phyloP scores from a whole-genome alignment of 2,797 vertebrate species.

The Thamnophis elegans region DNA sequence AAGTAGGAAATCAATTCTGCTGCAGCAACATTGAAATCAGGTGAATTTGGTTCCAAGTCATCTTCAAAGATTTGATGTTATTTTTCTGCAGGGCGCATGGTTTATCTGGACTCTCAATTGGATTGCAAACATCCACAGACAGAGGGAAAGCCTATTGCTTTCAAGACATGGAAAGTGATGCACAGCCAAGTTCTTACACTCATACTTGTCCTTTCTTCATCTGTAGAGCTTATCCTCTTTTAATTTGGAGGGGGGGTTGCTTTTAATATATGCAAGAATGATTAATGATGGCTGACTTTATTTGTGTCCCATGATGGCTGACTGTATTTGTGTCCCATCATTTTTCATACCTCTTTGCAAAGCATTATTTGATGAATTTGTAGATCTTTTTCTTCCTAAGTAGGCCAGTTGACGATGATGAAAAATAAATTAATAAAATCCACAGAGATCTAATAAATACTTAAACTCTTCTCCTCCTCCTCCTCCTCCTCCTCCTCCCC shows the following conservation, averaged over 20 bases:
- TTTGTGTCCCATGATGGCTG: background rate
- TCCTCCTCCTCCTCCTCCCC: rapidly evolving
- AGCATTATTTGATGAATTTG: conserved; percentile 1
- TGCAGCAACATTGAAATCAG: background rate
- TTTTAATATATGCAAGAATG: conserved; percentile 5
- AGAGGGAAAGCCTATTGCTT: background rate
- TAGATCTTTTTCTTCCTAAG: background rate
- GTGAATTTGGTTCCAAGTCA: background rate
- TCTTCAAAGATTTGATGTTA: background rate
- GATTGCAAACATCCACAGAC: background rate
- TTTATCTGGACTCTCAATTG: background rate
- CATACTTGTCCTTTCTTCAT: background rate
- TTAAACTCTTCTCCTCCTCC: background rate
- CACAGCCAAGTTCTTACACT: background rate
- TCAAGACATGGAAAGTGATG: background rate
- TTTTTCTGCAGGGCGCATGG: background rate
- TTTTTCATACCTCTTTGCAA: background rate
- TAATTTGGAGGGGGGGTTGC: background rate
- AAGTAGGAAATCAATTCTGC: background rate
- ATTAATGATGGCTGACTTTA: conserved; percentile 6
- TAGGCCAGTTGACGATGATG: conserved; percentile 13
- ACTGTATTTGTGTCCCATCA: background rate
- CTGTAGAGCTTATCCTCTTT: background rate
- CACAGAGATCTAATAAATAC: background rate
- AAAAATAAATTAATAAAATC: background rate